These are phyloP conservation scores for Caenorhabditis japonica DNA, from an alignment of 2,888 invertebrate species.

Conservation along the genomic window DNA sequence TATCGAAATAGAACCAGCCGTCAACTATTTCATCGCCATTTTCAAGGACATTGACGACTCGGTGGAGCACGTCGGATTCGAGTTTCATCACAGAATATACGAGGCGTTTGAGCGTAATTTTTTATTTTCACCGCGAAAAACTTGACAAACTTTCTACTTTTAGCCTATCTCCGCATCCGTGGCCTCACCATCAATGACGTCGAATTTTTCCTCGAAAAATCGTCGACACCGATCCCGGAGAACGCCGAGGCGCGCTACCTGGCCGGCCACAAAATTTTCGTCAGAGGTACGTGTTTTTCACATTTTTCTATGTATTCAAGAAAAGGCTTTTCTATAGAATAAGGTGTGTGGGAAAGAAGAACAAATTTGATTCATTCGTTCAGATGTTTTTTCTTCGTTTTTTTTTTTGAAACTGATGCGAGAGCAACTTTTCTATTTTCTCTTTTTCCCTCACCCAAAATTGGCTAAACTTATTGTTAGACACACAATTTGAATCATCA, in stretches of 20 bases:
- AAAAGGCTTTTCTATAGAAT: too few relatives aligned
- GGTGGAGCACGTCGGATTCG: constrained; percentile 37
- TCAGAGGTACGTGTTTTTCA: constrained; percentile 80
- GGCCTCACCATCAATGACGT: constrained; percentile 82
- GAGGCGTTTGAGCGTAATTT: constrained; percentile 57
- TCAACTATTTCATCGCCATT: constrained; percentile 32
- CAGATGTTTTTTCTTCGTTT: too few relatives aligned
- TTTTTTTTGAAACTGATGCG: too few relatives aligned
- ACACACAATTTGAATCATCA: too few relatives aligned
- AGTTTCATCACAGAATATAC: constrained; percentile 31
- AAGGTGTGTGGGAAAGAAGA: too few relatives aligned
- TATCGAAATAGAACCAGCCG: constrained; percentile 44
- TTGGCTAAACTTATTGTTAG: too few relatives aligned
- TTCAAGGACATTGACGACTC: constrained; percentile 51
- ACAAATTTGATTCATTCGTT: too few relatives aligned
- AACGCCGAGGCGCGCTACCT: constrained; percentile 82
- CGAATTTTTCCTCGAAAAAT: constrained; percentile 83
- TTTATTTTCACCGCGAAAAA: not conserved
- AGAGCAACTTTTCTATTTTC: too few relatives aligned
- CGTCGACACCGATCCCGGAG: constrained; percentile 82
- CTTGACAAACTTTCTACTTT: not conserved
- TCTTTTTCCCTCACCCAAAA: too few relatives aligned
- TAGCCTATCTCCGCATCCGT: constrained; percentile 82
- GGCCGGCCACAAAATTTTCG: constrained; percentile 83
- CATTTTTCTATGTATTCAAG: not conserved